Conservation (phyloP, 64 coral and sea anemone species). For the Anthopleura sola region DNA sequence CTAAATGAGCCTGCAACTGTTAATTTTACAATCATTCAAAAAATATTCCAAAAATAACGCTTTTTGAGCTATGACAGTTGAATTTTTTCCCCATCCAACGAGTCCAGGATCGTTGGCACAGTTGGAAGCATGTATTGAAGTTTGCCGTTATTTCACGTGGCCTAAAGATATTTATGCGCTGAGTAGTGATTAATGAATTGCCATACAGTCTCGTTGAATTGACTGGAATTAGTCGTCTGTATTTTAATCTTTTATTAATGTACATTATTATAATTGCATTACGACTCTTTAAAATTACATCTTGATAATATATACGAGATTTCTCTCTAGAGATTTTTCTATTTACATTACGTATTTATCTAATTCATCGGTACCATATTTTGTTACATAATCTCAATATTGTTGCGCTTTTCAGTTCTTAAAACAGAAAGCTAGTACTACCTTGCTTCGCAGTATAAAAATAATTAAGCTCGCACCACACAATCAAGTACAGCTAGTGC, state of each 20-base stretch:
- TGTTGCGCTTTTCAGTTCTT: too few species aligned
- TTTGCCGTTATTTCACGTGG: not conserved
- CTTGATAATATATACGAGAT: not conserved
- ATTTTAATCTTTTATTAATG: too few species aligned
- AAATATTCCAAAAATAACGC: not conserved
- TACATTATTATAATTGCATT: not conserved
- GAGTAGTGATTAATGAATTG: not conserved
- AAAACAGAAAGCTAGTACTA: too few species aligned
- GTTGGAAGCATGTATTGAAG: conserved; percentile 8
- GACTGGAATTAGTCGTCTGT: not conserved
- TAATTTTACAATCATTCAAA: not conserved
- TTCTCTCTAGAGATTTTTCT: not conserved
- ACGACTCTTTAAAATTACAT: not conserved
- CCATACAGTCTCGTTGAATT: not conserved
- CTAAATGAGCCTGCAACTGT: not conserved
- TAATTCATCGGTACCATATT: too few species aligned
- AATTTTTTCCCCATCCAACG: not conserved
- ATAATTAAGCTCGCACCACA: too few species aligned
- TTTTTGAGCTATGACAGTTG: not conserved
- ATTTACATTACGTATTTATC: not conserved
- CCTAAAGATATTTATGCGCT: not conserved
- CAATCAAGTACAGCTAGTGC: too few species aligned
- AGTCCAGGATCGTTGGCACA: not conserved
- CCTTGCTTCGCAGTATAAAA: too few species aligned
- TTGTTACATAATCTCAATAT: too few species aligned